These are phyloP conservation scores for Trachemys scripta DNA, from an alignment of 2,113 vertebrate genomes.

Conservation along the genomic window DNA sequence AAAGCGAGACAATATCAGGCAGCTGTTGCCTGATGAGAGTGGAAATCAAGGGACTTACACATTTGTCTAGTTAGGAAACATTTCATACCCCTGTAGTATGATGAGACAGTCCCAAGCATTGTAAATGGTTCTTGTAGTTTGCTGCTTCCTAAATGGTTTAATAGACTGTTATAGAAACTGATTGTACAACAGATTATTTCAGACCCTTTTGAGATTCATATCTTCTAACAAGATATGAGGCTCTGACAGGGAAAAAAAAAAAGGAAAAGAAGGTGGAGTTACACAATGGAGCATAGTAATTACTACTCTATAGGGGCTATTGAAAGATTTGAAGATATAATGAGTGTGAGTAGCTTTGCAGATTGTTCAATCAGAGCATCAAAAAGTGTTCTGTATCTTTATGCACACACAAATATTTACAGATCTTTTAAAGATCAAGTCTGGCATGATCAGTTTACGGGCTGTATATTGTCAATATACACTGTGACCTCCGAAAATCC, in stretches of 20 bases:
- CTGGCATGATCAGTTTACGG: constrained; percentile 25
- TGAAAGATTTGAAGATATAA: constrained; percentile 26
- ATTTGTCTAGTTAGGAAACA: background rate
- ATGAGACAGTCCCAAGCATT: background rate
- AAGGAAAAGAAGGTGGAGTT: background rate
- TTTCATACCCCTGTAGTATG: background rate
- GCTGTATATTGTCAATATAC: constrained; percentile 53
- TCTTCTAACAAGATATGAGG: constrained; percentile 26
- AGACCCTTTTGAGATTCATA: constrained; percentile 22
- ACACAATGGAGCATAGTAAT: background rate
- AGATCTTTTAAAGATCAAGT: constrained; percentile 44
- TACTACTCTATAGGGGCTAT: background rate
- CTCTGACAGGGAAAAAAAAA: background rate
- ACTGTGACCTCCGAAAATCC: constrained; percentile 83
- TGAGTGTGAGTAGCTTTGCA: constrained; percentile 10
- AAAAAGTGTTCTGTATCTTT: constrained; percentile 19
- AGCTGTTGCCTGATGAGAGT: background rate
- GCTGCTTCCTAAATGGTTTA: background rate
- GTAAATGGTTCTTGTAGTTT: constrained; percentile 18
- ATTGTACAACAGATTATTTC: constrained; percentile 48
- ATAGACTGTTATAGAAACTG: constrained; percentile 11
- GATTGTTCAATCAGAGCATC: constrained; percentile 5
- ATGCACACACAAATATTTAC: constrained; percentile 59
- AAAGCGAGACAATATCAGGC: background rate
- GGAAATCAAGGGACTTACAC: background rate